These are phyloP conservation scores for Saturnia pavonia DNA, from an alignment of 2,888 invertebrate genomes.

Conservation along the genomic window DNA sequence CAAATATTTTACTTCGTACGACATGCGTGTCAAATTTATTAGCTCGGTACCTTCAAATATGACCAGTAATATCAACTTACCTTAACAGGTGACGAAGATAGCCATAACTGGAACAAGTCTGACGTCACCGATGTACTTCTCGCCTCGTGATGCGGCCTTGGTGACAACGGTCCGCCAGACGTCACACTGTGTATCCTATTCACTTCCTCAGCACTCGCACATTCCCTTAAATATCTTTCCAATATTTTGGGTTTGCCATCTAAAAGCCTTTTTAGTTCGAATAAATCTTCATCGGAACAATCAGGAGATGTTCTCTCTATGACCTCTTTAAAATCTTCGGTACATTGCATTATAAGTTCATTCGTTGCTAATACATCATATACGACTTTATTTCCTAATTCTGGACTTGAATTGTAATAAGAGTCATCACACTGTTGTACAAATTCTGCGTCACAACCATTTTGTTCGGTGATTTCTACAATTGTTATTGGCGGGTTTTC, in stretches of 20 bases:
- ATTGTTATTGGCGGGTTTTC: constrained; percentile 76
- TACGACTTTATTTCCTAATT: constrained; percentile 70
- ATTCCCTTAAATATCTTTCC: constrained; percentile 89
- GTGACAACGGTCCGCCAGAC: constrained; percentile 75
- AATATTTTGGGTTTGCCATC: constrained; percentile 84
- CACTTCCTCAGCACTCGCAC: constrained; percentile 86
- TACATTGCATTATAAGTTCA: constrained; percentile 60
- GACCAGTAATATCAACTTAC: constrained; percentile 60
- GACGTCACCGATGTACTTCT: constrained; percentile 90
- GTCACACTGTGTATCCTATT: constrained; percentile 82
- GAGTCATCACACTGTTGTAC: constrained; percentile 16
- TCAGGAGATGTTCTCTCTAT: constrained; percentile 69
- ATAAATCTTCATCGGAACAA: constrained; percentile 68
- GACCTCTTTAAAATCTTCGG: constrained; percentile 67
- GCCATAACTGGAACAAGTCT: constrained; percentile 92
- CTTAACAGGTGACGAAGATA: constrained; percentile 89
- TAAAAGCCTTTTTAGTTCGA: constrained; percentile 63
- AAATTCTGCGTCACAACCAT: constrained; percentile 71
- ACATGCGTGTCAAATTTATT: not conserved
- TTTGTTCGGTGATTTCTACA: constrained; percentile 73
- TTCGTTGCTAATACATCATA: constrained; percentile 63
- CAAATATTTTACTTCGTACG: constrained; percentile 5
- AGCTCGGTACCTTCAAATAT: not conserved
- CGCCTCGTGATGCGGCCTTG: constrained; percentile 75
- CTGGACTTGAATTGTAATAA: constrained; percentile 25